phyloP scores from a whole-genome alignment of 2,888 invertebrate species.

The Melipona bicolor region DNA sequence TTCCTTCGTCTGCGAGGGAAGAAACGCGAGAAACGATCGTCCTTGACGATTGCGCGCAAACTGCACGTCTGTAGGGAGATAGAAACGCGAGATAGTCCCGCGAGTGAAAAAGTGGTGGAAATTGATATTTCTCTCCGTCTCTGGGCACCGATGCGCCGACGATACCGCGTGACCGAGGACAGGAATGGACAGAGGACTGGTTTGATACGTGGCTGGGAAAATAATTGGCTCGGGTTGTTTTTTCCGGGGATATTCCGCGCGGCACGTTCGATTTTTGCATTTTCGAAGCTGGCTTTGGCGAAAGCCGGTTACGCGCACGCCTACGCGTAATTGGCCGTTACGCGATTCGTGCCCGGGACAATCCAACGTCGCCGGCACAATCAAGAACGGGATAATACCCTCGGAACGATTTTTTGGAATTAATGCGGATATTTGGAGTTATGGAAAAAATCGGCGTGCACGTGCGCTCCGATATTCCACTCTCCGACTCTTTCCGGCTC shows the following conservation, averaged over 20 bases:
- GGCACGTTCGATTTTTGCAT: neutral
- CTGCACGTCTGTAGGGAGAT: neutral
- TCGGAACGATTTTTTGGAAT: conserved; percentile 34
- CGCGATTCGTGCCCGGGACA: neutral
- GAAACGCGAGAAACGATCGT: neutral
- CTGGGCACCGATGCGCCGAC: neutral
- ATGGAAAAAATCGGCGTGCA: neutral
- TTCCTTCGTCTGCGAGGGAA: neutral
- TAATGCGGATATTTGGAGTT: conserved; percentile 18
- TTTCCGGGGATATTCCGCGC: conserved; percentile 1
- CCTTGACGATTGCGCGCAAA: neutral
- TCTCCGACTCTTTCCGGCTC: neutral
- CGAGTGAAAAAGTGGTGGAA: too few relatives aligned
- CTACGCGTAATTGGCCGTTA: conserved; percentile 38
- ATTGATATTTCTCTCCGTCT: too few relatives aligned
- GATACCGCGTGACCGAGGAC: neutral
- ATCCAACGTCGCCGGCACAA: conserved; percentile 21
- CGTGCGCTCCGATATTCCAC: neutral
- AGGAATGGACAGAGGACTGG: too few relatives aligned
- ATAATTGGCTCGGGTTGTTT: conserved; percentile 25
- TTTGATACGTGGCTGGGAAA: neutral
- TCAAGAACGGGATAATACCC: conserved; percentile 28
- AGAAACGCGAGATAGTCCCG: too few relatives aligned
- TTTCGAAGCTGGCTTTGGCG: neutral
- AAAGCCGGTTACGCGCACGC: conserved; percentile 1